phyloP scores from a whole-genome alignment of 1,140 invertebrate species.

The Calephelis nemesis region DNA sequence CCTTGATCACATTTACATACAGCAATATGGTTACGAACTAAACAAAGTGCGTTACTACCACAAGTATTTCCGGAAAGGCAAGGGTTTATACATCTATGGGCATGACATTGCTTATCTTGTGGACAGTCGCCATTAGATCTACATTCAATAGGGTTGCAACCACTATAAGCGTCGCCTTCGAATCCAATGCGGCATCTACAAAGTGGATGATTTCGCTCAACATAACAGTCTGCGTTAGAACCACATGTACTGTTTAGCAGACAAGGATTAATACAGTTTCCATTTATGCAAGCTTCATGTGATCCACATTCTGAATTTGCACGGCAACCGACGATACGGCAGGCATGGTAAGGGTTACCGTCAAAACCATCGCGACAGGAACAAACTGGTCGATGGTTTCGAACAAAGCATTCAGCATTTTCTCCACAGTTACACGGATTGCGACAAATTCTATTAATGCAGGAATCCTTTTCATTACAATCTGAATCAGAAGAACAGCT shows the following conservation, averaged over 20 bases:
- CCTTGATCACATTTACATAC: constrained; percentile 89
- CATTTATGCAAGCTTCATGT: constrained; percentile 90
- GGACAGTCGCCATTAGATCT: constrained; percentile 93
- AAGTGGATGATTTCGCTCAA: constrained; percentile 85
- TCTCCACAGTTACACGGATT: constrained; percentile 93
- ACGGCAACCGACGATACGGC: constrained; percentile 88
- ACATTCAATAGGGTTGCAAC: constrained; percentile 91
- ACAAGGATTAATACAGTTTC: constrained; percentile 92
- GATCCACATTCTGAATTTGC: constrained; percentile 89
- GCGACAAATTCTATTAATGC: constrained; percentile 90
- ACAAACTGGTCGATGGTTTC: constrained; percentile 91
- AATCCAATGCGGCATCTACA: constrained; percentile 91
- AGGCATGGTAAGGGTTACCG: constrained; percentile 90
- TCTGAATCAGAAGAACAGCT: constrained; percentile 90
- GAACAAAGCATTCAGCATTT: constrained; percentile 90
- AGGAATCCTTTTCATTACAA: constrained; percentile 88
- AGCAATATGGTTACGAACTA: constrained; percentile 89
- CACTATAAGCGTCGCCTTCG: constrained; percentile 87
- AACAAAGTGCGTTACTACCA: constrained; percentile 87
- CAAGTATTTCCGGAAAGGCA: constrained; percentile 90
- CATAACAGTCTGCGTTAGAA: constrained; percentile 90
- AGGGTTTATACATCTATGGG: constrained; percentile 91
- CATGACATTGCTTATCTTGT: constrained; percentile 89
- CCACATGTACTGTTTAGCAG: constrained; percentile 89
- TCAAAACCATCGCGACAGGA: constrained; percentile 90